Base-by-base conservation (phyloP, 1,140 invertebrate species). In the Vanessa tameamea region DNA sequence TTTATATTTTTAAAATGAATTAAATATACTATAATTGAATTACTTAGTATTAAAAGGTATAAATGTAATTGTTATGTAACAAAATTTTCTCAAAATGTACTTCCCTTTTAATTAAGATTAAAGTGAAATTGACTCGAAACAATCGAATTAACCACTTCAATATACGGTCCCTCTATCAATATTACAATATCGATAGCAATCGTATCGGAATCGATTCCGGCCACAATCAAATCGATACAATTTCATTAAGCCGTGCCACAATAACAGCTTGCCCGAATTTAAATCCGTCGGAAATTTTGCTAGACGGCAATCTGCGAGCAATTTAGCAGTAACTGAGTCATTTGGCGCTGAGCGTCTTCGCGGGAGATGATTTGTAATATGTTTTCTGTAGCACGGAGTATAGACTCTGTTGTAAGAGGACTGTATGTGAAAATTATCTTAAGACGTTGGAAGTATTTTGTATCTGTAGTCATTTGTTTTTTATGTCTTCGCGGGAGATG, bases 331-430 rank as follows among this genome's bases (percentile, higher is more conserved):
- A 90, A 90, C 89, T 89, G 88, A 92, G 83, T 90, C 88, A 90
- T 92, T 91, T 90, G 86, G 83, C 73, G 72, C 72, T 78, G 78
- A 74, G 83, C 77, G 82, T 88, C 87, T 86, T 88, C 81, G 81
- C 78, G 82, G 81, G 85, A 92, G 88, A 90, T 92, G 90, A 92
- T 90, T 90, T 88, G 87, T 89, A 92, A 92, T 91, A 90, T 91
- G 88, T 91, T 91, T 91, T 91, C 89, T 91, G 57, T 61, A 37
- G 57, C 31, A 16, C 57, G 23, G 57, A 3, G 7, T 37, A 0
- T n/a, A n/a, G 57, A 15, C 12, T 37, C n/a, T 12, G 11, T 1
- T 14, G 57, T 31, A 5, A 61, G 7, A 61, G 15, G 4, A 1
- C 1, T 7, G 14, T 2, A 15, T n/a, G 26, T 61, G 57, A 37